These are phyloP conservation scores for Hyphantria cunea DNA, from an alignment of 1,140 invertebrate genomes.

Conservation along the genomic window DNA sequence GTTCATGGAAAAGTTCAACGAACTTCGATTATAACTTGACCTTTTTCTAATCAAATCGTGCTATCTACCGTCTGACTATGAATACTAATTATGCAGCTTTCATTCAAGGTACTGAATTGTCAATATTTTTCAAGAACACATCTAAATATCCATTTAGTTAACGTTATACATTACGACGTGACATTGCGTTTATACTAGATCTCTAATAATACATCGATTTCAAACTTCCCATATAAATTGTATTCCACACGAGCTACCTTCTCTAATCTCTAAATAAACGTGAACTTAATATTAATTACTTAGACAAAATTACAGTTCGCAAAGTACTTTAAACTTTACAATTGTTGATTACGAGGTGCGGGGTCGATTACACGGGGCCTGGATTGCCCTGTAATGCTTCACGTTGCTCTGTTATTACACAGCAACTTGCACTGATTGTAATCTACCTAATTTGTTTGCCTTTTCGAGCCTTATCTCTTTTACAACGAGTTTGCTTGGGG, in stretches of 20 bases:
- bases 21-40: too few relatives aligned
- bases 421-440: constrained; percentile 22
- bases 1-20: too few relatives aligned
- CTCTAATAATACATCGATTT: not conserved
- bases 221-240: constrained; percentile 27
- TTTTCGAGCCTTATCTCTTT: constrained; percentile 1
- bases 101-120: too few relatives aligned
- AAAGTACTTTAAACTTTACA: constrained; percentile 33
- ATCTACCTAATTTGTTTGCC: constrained; percentile 14
- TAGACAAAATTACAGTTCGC: constrained; percentile 25
- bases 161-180: too few relatives aligned
- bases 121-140: not conserved
- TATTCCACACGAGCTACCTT: constrained; percentile 9
- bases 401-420: constrained; percentile 19
- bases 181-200: not conserved
- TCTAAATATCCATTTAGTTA: too few relatives aligned
- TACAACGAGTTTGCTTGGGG: not conserved
- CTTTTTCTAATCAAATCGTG: too few relatives aligned
- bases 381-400: not conserved
- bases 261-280: constrained; percentile 25
- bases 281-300: constrained; percentile 30
- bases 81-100: too few relatives aligned
- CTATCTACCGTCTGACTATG: too few relatives aligned
- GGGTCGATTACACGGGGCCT: constrained; percentile 29
- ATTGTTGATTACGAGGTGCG: constrained; percentile 25